These are phyloP conservation scores for Xanthorhoe spadicearia DNA, from an alignment of 2,888 invertebrate species.

Conservation along the genomic window DNA sequence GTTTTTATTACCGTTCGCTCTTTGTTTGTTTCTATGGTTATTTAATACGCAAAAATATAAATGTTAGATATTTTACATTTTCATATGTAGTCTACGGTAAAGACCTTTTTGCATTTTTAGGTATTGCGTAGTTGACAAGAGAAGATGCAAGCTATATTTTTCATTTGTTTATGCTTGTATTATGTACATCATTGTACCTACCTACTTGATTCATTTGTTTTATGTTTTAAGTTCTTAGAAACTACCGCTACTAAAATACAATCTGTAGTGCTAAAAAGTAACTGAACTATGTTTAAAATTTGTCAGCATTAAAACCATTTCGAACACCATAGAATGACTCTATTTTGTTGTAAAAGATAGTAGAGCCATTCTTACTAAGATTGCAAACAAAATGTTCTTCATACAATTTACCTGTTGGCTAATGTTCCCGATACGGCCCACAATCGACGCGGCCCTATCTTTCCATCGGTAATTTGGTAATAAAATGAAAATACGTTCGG, in stretches of 20 bases:
- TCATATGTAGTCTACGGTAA: no score
- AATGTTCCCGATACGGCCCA: slow-evolving; percentile 73
- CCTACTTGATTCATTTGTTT: no score
- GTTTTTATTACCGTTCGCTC: slow-evolving; percentile 42
- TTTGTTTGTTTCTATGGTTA: slow-evolving; percentile 34
- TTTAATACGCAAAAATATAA: slow-evolving; percentile 1
- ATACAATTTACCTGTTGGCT: slow-evolving; percentile 77
- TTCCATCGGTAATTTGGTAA: slow-evolving; percentile 85
- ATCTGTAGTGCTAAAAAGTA: no score
- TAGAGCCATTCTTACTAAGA: not conserved
- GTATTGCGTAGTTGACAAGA: no score
- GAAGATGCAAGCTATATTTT: no score
- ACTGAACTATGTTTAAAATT: no score
- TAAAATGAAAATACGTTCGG: slow-evolving; percentile 84
- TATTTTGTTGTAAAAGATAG: not conserved
- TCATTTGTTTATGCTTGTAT: no score
- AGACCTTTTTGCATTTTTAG: no score
- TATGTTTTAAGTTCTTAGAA: no score
- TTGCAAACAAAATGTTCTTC: slow-evolving; percentile 13
- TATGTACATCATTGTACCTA: no score
- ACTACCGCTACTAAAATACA: no score
- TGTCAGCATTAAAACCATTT: not conserved
- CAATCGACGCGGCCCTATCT: slow-evolving; percentile 75
- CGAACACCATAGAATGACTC: not conserved
- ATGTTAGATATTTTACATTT: no score